Evolutionary conservation across 2,113 vertebrate species (phyloP).

Genomic region (Rhinoderma darwinii): DNA sequence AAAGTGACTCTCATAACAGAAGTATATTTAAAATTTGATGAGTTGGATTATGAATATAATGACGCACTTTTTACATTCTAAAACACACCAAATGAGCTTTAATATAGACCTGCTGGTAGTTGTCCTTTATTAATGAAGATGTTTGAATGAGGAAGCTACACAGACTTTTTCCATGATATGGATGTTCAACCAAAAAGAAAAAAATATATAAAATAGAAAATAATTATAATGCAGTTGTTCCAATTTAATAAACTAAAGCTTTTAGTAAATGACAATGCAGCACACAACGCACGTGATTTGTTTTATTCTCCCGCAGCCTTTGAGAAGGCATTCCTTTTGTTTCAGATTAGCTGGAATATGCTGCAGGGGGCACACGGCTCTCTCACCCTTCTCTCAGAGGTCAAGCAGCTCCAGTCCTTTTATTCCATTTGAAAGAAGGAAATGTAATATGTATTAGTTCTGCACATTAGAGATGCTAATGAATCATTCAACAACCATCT

Average conservation of each 20-base stretch:
- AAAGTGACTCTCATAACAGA: no score
- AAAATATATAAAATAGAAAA: neutral
- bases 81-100: no score
- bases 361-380: constrained; percentile 7
- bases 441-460: constrained; percentile 30
- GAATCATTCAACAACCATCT: constrained; percentile 55
- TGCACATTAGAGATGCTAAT: constrained; percentile 46
- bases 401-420: neutral
- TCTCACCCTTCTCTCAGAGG: constrained; percentile 14
- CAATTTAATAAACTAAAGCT: neutral
- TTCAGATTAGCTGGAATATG: neutral
- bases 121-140: no score
- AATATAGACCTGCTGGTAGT: no score
- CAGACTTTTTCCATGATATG: neutral
- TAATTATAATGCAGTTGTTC: neutral
- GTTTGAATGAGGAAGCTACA: neutral
- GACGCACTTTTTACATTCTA: no score
- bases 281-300: neutral
- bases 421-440: constrained; percentile 30
- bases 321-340: constrained; percentile 1
- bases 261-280: neutral
- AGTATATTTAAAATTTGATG: no score
- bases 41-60: no score
- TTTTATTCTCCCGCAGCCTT: neutral
- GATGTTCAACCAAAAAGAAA: neutral